Evolutionary conservation across 2,113 vertebrate species (phyloP).

Genomic region (Rhinopomastus cyanomelas): DNA sequence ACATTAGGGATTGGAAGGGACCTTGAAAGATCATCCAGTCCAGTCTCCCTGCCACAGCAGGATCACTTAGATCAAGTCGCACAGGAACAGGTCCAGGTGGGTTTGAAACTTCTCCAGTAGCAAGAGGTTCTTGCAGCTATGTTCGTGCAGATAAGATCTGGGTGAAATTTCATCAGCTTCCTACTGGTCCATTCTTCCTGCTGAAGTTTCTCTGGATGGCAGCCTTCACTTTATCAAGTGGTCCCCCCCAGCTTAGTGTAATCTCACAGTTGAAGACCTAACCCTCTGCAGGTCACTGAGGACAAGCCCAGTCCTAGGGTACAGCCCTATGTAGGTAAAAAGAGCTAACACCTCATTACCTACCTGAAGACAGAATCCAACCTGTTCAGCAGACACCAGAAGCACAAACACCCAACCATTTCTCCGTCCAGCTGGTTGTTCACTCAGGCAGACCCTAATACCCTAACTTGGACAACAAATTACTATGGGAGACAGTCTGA

Average conservation of each 20-base stretch:
- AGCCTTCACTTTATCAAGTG: not conserved
- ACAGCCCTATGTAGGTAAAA: too few relatives aligned
- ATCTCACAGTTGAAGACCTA: not conserved
- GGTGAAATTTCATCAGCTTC: not conserved
- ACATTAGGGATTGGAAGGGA: too few relatives aligned
- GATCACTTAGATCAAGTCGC: too few relatives aligned
- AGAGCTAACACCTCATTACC: too few relatives aligned
- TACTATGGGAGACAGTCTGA: not conserved
- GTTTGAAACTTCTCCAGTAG: too few relatives aligned
- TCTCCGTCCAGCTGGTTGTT: not conserved
- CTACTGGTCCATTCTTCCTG: not conserved
- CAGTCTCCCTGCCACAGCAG: too few relatives aligned
- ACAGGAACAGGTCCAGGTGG: too few relatives aligned
- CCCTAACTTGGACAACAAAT: not conserved
- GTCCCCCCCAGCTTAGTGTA: not conserved
- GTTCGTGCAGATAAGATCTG: not conserved
- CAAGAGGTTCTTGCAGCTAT: not conserved
- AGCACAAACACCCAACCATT: not conserved
- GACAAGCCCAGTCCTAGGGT: not conserved
- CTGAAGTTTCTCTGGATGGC: not conserved
- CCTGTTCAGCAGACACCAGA: not conserved
- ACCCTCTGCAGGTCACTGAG: not conserved
- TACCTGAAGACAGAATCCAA: not conserved
- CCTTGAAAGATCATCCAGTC: too few relatives aligned
- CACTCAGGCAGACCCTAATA: not conserved